Conservation (phyloP, 2,888 invertebrate genomes). For the Torymus texanus region DNA sequence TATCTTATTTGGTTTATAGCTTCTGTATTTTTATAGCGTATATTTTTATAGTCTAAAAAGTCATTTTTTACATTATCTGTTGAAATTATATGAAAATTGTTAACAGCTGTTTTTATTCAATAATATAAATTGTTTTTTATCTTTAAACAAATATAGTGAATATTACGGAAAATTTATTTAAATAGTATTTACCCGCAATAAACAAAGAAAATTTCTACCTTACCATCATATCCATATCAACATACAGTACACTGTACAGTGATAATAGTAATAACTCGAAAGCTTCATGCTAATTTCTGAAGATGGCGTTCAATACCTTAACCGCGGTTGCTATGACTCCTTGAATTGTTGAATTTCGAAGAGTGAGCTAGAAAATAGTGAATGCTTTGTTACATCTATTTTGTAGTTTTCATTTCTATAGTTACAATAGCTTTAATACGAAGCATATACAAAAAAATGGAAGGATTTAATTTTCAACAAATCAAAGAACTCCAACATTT, state of each 20-base stretch:
- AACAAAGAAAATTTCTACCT: no score
- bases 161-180: no score
- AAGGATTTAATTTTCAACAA: conserved; percentile 65
- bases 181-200: no score
- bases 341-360: conserved; percentile 31
- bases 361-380: background rate
- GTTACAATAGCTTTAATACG: conserved; percentile 10
- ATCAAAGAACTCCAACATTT: conserved; percentile 69
- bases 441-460: conserved; percentile 60
- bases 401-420: background rate
- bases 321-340: conserved; percentile 43
- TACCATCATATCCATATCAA: no score
- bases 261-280: no score
- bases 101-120: no score
- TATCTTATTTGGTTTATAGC: no score
- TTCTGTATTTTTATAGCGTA: background rate
- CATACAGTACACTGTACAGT: no score
- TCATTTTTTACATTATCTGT: no score
- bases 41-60: background rate
- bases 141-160: no score
- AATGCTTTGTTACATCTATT: background rate
- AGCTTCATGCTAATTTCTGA: background rate
- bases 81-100: no score
- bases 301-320: conserved; percentile 23
- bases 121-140: no score